Evolutionary conservation across 2,888 invertebrate species (phyloP).

Genomic region (Tuta absoluta): DNA sequence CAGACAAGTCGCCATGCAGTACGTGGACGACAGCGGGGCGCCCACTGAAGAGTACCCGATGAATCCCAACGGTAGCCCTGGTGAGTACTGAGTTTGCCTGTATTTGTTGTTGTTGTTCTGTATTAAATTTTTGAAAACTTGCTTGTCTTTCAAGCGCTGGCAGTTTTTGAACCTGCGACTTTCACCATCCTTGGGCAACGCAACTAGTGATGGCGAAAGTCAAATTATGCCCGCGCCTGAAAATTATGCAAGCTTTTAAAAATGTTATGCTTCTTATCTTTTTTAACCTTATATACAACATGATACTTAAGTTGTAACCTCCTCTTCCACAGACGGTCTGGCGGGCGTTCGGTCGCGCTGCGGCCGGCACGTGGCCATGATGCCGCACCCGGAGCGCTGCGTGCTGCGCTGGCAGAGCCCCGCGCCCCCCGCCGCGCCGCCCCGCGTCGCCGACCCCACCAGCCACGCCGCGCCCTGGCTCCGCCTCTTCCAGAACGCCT

Average conservation of each 20-base stretch:
- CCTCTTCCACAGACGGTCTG: slow-evolving; percentile 85
- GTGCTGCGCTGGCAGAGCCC: slow-evolving; percentile 96
- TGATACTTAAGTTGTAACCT: too few relatives aligned
- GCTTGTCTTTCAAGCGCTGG: too few relatives aligned
- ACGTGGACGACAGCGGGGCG: slow-evolving; percentile 89
- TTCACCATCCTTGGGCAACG: too few relatives aligned
- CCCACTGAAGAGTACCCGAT: slow-evolving; percentile 93
- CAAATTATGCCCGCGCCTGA: too few relatives aligned
- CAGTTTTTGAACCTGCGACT: too few relatives aligned
- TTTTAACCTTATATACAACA: too few relatives aligned
- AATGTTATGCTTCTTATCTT: too few relatives aligned
- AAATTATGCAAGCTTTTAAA: too few relatives aligned
- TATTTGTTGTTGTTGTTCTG: too few relatives aligned
- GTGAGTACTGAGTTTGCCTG: slow-evolving; percentile 68
- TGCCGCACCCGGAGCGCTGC: slow-evolving; percentile 99
- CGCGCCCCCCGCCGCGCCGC: slow-evolving; percentile 57
- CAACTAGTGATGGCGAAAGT: too few relatives aligned
- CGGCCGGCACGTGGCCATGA: slow-evolving; percentile 97
- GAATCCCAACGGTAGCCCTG: slow-evolving; percentile 95
- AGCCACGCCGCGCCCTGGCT: slow-evolving; percentile 92
- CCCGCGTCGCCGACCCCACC: slow-evolving; percentile 73
- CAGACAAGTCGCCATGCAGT: slow-evolving; percentile 88
- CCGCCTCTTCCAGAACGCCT: slow-evolving; percentile 94
- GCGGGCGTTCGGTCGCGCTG: slow-evolving; percentile 94
- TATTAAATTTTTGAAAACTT: too few relatives aligned